Evolutionary conservation across 2,113 vertebrate genomes (phyloP), one percentile per base, ranked within the genome.

Genomic region (Macquaria ambigua): DNA sequence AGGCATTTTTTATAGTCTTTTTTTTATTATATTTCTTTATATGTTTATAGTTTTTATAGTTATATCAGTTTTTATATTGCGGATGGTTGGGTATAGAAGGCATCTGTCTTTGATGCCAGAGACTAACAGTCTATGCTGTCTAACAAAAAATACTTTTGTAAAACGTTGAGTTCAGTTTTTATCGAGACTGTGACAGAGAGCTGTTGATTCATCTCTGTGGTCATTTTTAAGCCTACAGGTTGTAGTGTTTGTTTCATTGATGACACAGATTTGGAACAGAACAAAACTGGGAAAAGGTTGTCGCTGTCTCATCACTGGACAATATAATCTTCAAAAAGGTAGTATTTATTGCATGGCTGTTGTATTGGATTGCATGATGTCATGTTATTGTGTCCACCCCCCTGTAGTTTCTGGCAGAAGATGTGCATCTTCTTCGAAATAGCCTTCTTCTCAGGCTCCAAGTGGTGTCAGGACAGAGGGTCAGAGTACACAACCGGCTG

Each of bases 391-490:
- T 41, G 25, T 55, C 55, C 6, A 1, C 3, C 50, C 43, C n/a
- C 55, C 62, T 14, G 43, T 41, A 16, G 78, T 70, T 58, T 79
- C 69, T 81, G 81, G 64, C 68, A 72, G 55, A 68, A 71, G 64
- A 81, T 62, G 77, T 1, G 37, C 82, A 68, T 62, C 80, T 83
- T 56, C 52, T 79, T 89, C 3, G 12, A 86, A 90, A 90, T 52
- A 81, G 67, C 68, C 75, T 64, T 76, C 82, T 31, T 70, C 64
- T 82, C 61, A 18, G 61, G 62, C 63, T 74, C 16, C 74, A 69
- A 90, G 87, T 86, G 76, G 61, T 86, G 74, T 84, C 78, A 81
- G 89, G 83, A 81, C 84, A 50, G 78, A 79, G 83, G 90, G 89
- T 91, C 89, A 87, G 78, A 77, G 72, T 58, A 34, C 83, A 78